A percentile compares a stretch with the other conserved stretches of the same genome.
These are phyloP conservation scores for Enteromius anoplus DNA, from an alignment of 2,797 vertebrate genomes.

Conservation along the genomic window DNA sequence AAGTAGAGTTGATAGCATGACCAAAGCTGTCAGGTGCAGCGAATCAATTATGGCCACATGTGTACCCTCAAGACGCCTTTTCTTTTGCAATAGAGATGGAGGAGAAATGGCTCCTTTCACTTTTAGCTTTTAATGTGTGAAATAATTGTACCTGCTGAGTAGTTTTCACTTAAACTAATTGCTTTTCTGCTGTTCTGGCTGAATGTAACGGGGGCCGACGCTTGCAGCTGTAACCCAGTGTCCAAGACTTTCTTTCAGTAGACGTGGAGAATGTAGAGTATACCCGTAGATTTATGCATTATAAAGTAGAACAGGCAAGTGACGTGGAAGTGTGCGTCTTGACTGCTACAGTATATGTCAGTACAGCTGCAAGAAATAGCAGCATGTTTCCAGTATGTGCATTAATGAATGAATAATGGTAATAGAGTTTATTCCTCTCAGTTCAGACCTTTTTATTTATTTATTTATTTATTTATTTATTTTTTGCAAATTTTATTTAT, in stretches of 20 bases:
- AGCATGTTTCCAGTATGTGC: background rate
- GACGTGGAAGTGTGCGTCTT: background rate
- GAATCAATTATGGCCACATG: slow-evolving; percentile 30
- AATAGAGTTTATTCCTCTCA: background rate
- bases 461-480: too few species aligned
- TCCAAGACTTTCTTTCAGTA: background rate
- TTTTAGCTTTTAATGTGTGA: background rate
- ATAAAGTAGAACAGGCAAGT: background rate
- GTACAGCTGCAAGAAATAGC: background rate
- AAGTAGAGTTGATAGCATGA: slow-evolving; percentile 15
- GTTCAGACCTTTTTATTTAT: too few species aligned
- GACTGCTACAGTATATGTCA: background rate
- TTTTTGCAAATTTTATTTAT: too few species aligned
- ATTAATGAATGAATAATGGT: background rate
- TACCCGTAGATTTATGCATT: background rate
- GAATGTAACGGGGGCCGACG: background rate
- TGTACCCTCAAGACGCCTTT: background rate
- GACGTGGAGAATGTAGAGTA: slow-evolving; percentile 1
- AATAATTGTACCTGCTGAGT: slow-evolving; percentile 29
- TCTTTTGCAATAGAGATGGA: background rate
- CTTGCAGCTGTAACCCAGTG: background rate
- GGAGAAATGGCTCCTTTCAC: background rate
- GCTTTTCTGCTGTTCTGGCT: slow-evolving; percentile 11
- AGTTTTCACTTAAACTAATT: slow-evolving; percentile 28
- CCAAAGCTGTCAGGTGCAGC: slow-evolving; percentile 21